These are phyloP conservation scores for Okamejei kenojei DNA, from an alignment of 2,797 vertebrate genomes.

Conservation along the genomic window DNA sequence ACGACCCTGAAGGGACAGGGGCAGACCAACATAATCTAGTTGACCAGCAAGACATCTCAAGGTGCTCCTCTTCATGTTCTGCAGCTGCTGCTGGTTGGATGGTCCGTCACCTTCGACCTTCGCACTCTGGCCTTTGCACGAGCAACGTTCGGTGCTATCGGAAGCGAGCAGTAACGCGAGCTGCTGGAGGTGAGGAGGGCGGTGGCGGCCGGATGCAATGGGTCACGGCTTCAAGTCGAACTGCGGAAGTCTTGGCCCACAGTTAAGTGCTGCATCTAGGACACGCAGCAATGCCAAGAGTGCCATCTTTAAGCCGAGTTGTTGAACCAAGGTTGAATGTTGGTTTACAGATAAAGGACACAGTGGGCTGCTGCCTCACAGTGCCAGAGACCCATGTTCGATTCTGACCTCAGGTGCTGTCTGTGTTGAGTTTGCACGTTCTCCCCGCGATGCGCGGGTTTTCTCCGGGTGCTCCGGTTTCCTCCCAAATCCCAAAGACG, in stretches of 20 bases:
- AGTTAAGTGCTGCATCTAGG: background rate
- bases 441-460: too few species aligned
- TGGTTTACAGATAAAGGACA: background rate
- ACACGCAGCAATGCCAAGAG: background rate
- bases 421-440: too few species aligned
- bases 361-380: too few species aligned
- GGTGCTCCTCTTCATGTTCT: conserved; percentile 20
- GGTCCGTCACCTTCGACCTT: conserved; percentile 6
- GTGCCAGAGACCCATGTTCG: too few species aligned
- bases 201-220: too few species aligned
- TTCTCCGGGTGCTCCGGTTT: too few species aligned
- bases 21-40: background rate
- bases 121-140: background rate
- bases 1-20: background rate
- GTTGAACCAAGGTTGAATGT: too few species aligned
- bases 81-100: conserved; percentile 28
- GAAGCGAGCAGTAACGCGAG: background rate
- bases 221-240: background rate
- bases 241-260: background rate
- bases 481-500: too few species aligned
- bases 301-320: background rate
- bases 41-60: background rate
- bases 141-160: background rate
- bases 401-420: too few species aligned
- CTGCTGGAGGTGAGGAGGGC: conserved; percentile 2